Evolutionary conservation across 1,140 invertebrate species (phyloP).

Genomic region (Micrasema longulum): DNA sequence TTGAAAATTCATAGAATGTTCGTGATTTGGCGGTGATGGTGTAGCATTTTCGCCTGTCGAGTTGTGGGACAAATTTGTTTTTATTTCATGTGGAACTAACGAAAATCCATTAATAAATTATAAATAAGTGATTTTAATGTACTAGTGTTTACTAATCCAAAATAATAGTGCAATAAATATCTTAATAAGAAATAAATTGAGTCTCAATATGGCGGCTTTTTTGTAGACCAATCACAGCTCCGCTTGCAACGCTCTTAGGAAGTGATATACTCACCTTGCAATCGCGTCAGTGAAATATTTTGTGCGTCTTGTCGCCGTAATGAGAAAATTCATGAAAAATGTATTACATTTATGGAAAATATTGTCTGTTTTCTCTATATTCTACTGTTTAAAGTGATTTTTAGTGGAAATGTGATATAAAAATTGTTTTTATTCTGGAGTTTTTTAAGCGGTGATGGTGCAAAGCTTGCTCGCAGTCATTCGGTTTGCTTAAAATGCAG

Average conservation of each 20-base stretch:
- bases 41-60: slow-evolving; percentile 2
- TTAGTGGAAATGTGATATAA: slow-evolving; percentile 20
- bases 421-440: slow-evolving; percentile 15
- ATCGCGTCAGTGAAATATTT: slow-evolving; percentile 73
- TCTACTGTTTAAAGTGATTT: slow-evolving; percentile 25
- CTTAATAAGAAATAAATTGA: slow-evolving; percentile 55
- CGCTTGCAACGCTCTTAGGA: slow-evolving; percentile 59
- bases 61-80: slow-evolving; percentile 11
- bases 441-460: slow-evolving; percentile 37
- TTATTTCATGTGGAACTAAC: neutral
- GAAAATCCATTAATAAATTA: neutral
- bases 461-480: slow-evolving; percentile 34
- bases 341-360: slow-evolving; percentile 40
- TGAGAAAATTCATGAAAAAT: slow-evolving; percentile 47
- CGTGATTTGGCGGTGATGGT: slow-evolving; percentile 34
- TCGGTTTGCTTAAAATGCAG: slow-evolving; percentile 65
- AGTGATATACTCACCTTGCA: slow-evolving; percentile 56
- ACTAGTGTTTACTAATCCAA: slow-evolving; percentile 44
- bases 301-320: slow-evolving; percentile 64
- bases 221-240: slow-evolving; percentile 72
- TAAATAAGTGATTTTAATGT: slow-evolving; percentile 3
- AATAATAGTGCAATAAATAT: slow-evolving; percentile 48
- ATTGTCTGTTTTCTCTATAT: slow-evolving; percentile 22
- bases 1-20: slow-evolving; percentile 37
- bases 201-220: slow-evolving; percentile 72